Evolutionary conservation across 1,140 invertebrate species (phyloP).

Genomic region (Drosophila mauritiana): DNA sequence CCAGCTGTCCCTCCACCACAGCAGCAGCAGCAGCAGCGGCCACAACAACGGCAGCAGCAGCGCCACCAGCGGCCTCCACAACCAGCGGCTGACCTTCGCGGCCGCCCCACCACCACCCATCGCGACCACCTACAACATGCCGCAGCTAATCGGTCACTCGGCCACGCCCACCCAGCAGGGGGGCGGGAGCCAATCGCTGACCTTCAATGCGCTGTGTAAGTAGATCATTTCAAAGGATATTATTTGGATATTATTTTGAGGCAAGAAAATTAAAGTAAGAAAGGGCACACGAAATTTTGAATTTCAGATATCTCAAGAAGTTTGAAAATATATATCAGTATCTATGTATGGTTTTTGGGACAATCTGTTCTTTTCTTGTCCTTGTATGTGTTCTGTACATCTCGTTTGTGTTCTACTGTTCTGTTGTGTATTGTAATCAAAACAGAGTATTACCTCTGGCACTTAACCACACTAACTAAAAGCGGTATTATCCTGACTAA

Average conservation of each 20-base stretch:
- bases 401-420: conserved; percentile 30
- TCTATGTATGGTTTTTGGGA: conserved; percentile 25
- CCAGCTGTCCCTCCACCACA: conserved; percentile 48
- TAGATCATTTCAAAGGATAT: conserved; percentile 27
- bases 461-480: conserved; percentile 24
- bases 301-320: not conserved
- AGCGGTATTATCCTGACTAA: conserved; percentile 8
- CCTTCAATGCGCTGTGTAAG: conserved; percentile 76
- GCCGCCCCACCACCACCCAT: conserved; percentile 15
- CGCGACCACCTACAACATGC: conserved; percentile 50
- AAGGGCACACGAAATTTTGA: no score
- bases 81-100: conserved; percentile 35
- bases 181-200: conserved; percentile 44
- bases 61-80: conserved; percentile 27
- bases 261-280: no score
- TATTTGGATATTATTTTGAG: no score
- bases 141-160: conserved; percentile 66
- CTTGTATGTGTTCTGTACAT: conserved; percentile 29
- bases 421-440: conserved; percentile 28
- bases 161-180: conserved; percentile 54
- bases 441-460: conserved; percentile 26
- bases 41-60: conserved; percentile 29
- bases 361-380: conserved; percentile 12
- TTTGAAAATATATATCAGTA: conserved; percentile 14
- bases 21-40: conserved; percentile 16